phyloP scores from a whole-genome alignment of 2,113 vertebrate species.

The Ochotona princeps region DNA sequence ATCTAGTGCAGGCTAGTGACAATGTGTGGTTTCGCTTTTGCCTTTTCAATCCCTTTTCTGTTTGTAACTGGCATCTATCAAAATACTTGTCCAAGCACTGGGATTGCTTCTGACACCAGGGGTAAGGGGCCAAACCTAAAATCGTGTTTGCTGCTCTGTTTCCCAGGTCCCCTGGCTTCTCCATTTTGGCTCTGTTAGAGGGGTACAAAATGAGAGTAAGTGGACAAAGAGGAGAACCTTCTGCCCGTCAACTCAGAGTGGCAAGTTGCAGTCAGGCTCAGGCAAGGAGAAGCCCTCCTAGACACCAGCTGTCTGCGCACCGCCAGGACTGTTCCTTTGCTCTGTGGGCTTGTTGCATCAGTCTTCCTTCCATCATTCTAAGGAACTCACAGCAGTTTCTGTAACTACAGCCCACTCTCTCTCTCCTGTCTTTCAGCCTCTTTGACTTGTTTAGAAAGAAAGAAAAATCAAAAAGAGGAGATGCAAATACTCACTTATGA shows the following conservation, averaged over 20 bases:
- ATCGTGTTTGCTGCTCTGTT: neutral
- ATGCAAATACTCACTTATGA: neutral
- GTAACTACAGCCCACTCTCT: neutral
- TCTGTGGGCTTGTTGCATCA: neutral
- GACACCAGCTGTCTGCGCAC: conserved; percentile 55
- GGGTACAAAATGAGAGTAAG: neutral
- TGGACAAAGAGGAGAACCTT: neutral
- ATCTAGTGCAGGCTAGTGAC: neutral
- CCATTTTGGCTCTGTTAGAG: neutral
- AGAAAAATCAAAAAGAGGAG: neutral
- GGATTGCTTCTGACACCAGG: neutral
- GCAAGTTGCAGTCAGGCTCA: conserved; percentile 21
- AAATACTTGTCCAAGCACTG: neutral
- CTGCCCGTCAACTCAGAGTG: conserved; percentile 41
- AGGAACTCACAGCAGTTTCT: conserved; percentile 55
- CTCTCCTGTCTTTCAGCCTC: neutral
- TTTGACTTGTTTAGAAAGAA: neutral
- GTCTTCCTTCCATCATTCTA: conserved; percentile 28
- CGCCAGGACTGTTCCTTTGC: neutral
- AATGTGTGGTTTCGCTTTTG: neutral
- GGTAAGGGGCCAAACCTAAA: neutral
- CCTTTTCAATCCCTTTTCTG: neutral
- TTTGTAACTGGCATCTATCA: neutral
- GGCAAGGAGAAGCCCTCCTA: conserved; percentile 8
- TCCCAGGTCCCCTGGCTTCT: neutral